Base-by-base conservation (phyloP, 2,888 invertebrate species). In the Conops quadrifasciatus region DNA sequence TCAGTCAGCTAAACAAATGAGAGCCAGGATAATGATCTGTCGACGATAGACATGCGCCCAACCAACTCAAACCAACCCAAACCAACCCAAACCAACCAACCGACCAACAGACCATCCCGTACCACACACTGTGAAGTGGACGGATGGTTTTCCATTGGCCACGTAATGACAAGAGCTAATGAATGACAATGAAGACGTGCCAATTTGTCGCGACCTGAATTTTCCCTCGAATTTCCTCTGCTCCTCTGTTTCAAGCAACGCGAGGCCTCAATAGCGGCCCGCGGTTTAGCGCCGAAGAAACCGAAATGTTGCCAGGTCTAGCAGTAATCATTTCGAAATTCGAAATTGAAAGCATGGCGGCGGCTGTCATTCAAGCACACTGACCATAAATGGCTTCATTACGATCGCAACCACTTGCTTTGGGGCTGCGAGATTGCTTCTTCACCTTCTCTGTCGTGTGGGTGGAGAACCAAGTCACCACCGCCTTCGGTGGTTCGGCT, bases 311-410 rank as follows among this genome's bases (percentile, higher is more conserved):
- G 36, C 21, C 19, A 16, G 53, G 19, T 16, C 30, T 66, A 15
- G 36, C 9, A 36, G 4, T 36, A 36, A 36, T 36, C n/a, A n/a
- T n/a, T n/a, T 36, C 9, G 9, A 36, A 66, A 56, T 56, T 56
- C 7, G 45, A 47, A 66, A 66, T 56, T 66, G 66, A 66, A 43
- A 53, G 36, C 43, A 56, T 53, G 66, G 15, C 49, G 36, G 53
- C 66, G 28, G 66, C 56, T 53, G 36, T 36, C 56, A 62, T 43
- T n/a, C 51, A 30, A n/a, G 49, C 30, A 65, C 28, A 58, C 43
- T 67, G 67, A 36, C 67, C 69, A 69, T 56, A 69, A 69, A 69
- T 69, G 69, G 69, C 63, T 69, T 69, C 69, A 69, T 69, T 69
- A 69, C 63, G 36, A 36, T 36, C 36, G 11, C n/a, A 53, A 5